Conservation (phyloP, 2,888 invertebrate species). For the Macrosiphum euphorbiae region DNA sequence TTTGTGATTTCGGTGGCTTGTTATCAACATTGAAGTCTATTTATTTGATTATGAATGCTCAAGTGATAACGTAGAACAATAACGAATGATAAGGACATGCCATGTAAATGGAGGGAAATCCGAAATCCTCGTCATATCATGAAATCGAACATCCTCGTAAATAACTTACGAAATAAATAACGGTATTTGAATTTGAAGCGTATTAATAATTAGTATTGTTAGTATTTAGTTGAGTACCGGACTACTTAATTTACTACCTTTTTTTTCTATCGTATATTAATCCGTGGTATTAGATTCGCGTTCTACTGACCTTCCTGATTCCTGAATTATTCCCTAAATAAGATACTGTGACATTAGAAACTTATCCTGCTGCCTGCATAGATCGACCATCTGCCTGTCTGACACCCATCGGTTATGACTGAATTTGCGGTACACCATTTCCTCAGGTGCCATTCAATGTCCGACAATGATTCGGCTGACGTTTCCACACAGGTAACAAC, state of each 20-base stretch:
- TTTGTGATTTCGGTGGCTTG: too few species aligned
- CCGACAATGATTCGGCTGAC: conserved; percentile 71
- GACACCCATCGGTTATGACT: background rate
- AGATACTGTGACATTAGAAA: background rate
- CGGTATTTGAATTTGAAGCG: background rate
- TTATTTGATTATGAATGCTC: too few species aligned
- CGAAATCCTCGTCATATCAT: background rate
- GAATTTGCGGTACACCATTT: conserved; percentile 69
- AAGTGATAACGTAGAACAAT: background rate
- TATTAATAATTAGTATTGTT: background rate
- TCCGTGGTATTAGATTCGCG: background rate
- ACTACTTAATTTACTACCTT: background rate
- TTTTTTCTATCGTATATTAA: background rate
- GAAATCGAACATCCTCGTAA: background rate
- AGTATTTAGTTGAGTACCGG: background rate
- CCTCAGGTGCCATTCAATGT: conserved; percentile 71
- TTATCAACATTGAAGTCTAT: too few species aligned
- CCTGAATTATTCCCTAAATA: background rate
- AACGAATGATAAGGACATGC: background rate
- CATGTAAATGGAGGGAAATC: background rate
- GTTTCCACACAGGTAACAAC: conserved; percentile 70
- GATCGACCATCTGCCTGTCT: background rate
- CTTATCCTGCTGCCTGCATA: background rate
- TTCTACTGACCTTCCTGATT: background rate
- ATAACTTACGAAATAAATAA: too few species aligned